phyloP scores from a whole-genome alignment of 2,113 vertebrate genomes.

The Pelecanoides urinatrix region DNA sequence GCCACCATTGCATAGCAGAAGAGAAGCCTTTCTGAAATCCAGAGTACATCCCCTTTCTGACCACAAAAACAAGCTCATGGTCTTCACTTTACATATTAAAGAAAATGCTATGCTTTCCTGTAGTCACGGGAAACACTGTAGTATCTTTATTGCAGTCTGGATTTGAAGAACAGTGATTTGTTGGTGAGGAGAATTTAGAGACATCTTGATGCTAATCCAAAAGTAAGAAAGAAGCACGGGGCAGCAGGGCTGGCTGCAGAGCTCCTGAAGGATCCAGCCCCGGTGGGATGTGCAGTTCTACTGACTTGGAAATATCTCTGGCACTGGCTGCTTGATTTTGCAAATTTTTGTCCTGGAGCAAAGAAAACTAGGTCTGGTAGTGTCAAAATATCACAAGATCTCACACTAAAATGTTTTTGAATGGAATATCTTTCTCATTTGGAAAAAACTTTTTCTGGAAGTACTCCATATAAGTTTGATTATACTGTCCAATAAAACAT shows the following conservation, averaged over 20 bases:
- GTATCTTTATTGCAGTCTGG: not conserved
- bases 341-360: not conserved
- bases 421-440: not conserved
- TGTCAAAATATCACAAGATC: not conserved
- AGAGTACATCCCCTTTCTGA: not conserved
- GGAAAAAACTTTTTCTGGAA: not conserved
- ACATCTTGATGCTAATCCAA: not conserved
- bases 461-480: not conserved
- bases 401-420: not conserved
- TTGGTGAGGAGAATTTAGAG: not conserved
- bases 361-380: not conserved
- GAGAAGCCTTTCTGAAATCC: slow-evolving; percentile 7
- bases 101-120: not conserved
- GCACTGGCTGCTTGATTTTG: not conserved
- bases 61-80: not conserved
- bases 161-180: not conserved
- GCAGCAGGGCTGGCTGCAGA: not conserved
- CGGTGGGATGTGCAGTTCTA: not conserved
- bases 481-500: not conserved
- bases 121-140: not conserved
- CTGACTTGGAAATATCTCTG: not conserved
- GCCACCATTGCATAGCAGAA: slow-evolving; percentile 44
- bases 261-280: not conserved
- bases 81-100: not conserved
- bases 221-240: not conserved